These are phyloP conservation scores for Sorex maritimensis DNA, from an alignment of 2,797 vertebrate genomes.

Conservation along the genomic window DNA sequence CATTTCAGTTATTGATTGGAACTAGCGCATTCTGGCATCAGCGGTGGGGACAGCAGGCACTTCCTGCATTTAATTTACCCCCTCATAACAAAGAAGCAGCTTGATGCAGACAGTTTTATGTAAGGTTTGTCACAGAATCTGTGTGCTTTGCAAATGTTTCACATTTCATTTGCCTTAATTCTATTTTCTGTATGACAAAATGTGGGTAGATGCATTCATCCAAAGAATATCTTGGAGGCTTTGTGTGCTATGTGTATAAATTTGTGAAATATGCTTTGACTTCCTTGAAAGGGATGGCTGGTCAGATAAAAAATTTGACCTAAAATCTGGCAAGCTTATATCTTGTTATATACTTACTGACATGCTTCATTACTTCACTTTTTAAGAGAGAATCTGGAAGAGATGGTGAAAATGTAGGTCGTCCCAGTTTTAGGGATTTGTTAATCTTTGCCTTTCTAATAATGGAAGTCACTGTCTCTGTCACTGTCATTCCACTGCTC, in stretches of 20 bases:
- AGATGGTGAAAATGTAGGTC: neutral
- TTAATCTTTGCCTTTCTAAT: slow-evolving; percentile 42
- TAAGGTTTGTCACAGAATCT: slow-evolving; percentile 40
- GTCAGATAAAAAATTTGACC: slow-evolving; percentile 13
- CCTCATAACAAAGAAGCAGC: slow-evolving; percentile 37
- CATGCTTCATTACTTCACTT: neutral
- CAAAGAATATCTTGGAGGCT: neutral
- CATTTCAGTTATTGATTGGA: slow-evolving; percentile 61
- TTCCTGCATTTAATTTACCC: slow-evolving; percentile 66
- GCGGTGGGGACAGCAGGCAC: slow-evolving; percentile 45
- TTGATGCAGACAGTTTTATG: slow-evolving; percentile 43
- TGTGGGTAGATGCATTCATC: neutral
- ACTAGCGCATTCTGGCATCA: slow-evolving; percentile 44
- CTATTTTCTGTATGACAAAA: slow-evolving; percentile 50
- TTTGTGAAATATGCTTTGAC: slow-evolving; percentile 40
- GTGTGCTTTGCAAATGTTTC: slow-evolving; percentile 63
- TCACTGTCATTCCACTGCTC: too few species aligned
- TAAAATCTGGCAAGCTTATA: neutral
- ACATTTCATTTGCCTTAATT: slow-evolving; percentile 61
- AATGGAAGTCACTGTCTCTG: neutral
- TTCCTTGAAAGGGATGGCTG: slow-evolving; percentile 16
- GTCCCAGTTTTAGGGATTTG: neutral
- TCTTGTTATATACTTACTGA: neutral
- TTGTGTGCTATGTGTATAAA: neutral
- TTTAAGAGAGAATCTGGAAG: neutral